Evolutionary conservation across 2,113 vertebrate genomes (phyloP), one percentile per base, ranked within the genome.

Genomic region (Garra rufa): DNA sequence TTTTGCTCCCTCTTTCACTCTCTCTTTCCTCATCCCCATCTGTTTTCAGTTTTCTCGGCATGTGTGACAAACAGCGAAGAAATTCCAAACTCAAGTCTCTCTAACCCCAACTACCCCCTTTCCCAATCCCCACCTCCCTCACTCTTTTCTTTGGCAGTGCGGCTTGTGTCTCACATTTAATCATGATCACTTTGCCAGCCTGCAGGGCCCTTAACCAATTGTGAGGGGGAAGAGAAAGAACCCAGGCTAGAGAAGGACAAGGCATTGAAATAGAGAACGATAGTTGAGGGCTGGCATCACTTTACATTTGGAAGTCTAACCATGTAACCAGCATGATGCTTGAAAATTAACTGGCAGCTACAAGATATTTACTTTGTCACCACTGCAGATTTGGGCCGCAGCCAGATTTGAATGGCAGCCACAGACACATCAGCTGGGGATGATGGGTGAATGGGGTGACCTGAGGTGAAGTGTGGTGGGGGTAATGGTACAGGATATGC

Each of bases 21-120:
- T 46, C 84, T 88, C 82, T 57, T 67, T 71, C 81, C 81, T 86
- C 69, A 86, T 75, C 89, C 83, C 93, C 94, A 94, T 94, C 94
- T 95, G 94, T 91, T 94, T 95, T 92, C 92, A 93, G 92, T 95
- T 94, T 93, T 88, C 92, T 88, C 88, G 52, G 89, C 90, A 91
- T 92, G 90, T 92, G 92, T 94, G 93, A 94, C 93, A 94, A 94
- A 94, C 92, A 92, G 93, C 73, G 48, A 90, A 94, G 91, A 94
- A 91, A 94, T 95, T 94, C 93, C 92, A 92, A 92, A 92, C 92
- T 92, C 91, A 88, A 91, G 92, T 93, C 74, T 84, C 89, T 85
- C 85, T 87, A 90, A 91, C 91, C 91, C 89, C 88, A 85, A 75
- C 91, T 87, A 88, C 87, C 91, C 73, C 70, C 59, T 59, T 65